Evolutionary conservation across 1,140 invertebrate species (phyloP).

Genomic region (Acyrthosiphon pisum): DNA sequence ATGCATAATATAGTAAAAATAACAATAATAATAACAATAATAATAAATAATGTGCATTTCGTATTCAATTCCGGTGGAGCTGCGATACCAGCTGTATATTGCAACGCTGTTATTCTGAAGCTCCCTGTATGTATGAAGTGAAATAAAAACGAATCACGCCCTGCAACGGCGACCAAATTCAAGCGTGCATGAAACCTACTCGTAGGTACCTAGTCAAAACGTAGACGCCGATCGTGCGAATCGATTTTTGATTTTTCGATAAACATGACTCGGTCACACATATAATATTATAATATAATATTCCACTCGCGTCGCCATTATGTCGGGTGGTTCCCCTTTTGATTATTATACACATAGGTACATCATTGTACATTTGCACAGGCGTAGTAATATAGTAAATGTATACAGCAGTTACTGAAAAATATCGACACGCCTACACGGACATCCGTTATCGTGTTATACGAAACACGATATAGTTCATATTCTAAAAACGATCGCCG

Average conservation of each 20-base stretch:
- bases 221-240: not conserved
- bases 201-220: not conserved
- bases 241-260: not conserved
- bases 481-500: not conserved
- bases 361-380: not conserved
- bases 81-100: too few relatives aligned
- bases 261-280: not conserved
- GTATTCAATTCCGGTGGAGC: not conserved
- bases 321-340: not conserved
- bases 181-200: not conserved
- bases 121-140: not conserved
- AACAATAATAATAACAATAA: too few relatives aligned
- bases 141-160: not conserved
- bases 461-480: not conserved
- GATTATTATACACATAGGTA: not conserved
- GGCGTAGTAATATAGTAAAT: not conserved
- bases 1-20: too few relatives aligned
- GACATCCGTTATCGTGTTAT: not conserved
- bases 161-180: not conserved
- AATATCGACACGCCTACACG: not conserved
- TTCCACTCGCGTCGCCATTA: not conserved
- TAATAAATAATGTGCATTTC: not conserved
- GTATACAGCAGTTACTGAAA: not conserved
- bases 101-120: not conserved
- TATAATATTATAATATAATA: not conserved